Conservation (phyloP, 2,797 vertebrate genomes). For the Cynodonichthys magdalenae region DNA sequence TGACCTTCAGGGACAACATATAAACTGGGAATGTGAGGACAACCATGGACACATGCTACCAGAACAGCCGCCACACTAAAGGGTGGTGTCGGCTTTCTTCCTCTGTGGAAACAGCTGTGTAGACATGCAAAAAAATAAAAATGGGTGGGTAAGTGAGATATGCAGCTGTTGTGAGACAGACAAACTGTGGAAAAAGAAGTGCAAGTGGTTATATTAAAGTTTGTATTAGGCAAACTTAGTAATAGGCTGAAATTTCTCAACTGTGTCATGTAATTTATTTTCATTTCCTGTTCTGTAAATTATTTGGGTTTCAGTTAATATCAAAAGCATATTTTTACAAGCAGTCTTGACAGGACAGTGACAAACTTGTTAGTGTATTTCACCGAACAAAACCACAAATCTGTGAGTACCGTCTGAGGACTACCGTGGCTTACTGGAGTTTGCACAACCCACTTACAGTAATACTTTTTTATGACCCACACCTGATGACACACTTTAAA, state of each 20-base stretch:
- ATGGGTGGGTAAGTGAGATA: slow-evolving; percentile 25
- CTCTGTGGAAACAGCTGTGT: slow-evolving; percentile 75
- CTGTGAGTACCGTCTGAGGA: neutral
- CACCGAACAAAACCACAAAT: slow-evolving; percentile 7
- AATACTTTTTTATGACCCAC: neutral
- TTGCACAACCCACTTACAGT: neutral
- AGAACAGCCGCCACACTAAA: slow-evolving; percentile 40
- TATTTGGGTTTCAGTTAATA: slow-evolving; percentile 5
- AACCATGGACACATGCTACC: slow-evolving; percentile 28
- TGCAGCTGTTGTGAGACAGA: slow-evolving; percentile 72
- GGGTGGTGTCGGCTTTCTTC: slow-evolving; percentile 77
- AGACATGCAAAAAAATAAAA: slow-evolving; percentile 46
- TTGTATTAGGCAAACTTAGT: slow-evolving; percentile 13
- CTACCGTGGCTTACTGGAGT: neutral
- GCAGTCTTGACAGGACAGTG: slow-evolving; percentile 15
- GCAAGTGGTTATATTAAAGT: slow-evolving; percentile 9
- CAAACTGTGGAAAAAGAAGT: slow-evolving; percentile 21
- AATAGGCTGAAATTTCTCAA: neutral
- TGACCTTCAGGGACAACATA: slow-evolving; percentile 72
- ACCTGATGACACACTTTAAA: neutral
- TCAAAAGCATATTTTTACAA: slow-evolving; percentile 17
- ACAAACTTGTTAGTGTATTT: neutral
- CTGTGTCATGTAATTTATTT: neutral
- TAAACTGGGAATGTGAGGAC: slow-evolving; percentile 31
- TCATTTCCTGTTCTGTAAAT: neutral